Conservation (phyloP, 1,140 invertebrate species). For the Lepidurus couesii region DNA sequence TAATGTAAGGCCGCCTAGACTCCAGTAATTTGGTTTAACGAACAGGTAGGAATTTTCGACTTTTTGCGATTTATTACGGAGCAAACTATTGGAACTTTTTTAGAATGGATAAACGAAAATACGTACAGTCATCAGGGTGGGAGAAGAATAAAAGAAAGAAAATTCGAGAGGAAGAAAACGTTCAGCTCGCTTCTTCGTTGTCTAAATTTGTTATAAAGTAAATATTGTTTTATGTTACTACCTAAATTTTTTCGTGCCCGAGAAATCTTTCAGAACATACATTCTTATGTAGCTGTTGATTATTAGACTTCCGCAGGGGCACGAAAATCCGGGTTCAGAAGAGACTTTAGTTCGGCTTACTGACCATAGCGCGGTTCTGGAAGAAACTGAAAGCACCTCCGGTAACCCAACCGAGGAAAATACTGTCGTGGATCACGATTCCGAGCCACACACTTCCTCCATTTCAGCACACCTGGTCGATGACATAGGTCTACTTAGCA, state of each 20-base stretch:
- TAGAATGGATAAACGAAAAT: not conserved
- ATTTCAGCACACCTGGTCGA: conserved; percentile 7
- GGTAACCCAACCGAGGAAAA: not conserved
- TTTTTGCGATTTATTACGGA: not conserved
- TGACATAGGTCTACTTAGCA: conserved; percentile 23
- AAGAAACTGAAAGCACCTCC: not conserved
- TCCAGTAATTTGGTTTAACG: not conserved
- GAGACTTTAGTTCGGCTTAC: not conserved
- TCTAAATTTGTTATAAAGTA: not conserved
- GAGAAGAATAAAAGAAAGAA: not conserved
- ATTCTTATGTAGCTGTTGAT: not conserved
- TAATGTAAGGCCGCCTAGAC: not conserved
- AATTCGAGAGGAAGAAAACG: too few species aligned
- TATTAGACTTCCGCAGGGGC: not conserved
- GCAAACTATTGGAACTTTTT: not conserved
- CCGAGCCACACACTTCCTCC: not conserved
- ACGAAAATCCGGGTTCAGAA: not conserved
- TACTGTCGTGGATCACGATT: not conserved
- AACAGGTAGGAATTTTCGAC: not conserved
- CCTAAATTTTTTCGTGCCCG: not conserved
- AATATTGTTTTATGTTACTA: not conserved
- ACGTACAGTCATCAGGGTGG: not conserved
- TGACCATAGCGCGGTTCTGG: not conserved
- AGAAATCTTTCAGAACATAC: not conserved
- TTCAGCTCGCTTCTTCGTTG: not conserved